Conservation (phyloP, 2,888 invertebrate genomes). For the Leptinotarsa tumamoca region DNA sequence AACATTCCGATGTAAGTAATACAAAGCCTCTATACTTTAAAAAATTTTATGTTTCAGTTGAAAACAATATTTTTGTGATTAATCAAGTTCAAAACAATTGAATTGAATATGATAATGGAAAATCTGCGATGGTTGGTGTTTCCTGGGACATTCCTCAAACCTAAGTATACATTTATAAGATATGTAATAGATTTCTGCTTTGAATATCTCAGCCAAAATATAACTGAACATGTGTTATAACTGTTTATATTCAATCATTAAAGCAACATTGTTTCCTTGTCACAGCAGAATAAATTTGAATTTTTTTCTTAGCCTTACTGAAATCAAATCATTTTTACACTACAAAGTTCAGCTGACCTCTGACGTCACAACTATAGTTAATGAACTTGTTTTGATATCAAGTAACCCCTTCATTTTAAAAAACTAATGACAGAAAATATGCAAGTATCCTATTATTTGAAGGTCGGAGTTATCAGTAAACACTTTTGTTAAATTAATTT, state of each 20-base stretch:
- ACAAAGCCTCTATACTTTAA: constrained; percentile 11
- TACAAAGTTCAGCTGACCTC: neutral
- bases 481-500: neutral
- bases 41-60: constrained; percentile 13
- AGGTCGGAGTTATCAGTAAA: neutral
- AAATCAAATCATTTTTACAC: neutral
- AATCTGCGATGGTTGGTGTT: constrained; percentile 10
- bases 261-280: neutral
- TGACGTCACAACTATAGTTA: constrained; percentile 1
- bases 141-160: neutral
- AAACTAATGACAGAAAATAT: neutral
- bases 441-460: constrained; percentile 14
- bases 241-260: constrained; percentile 16
- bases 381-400: neutral
- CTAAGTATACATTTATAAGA: constrained; percentile 9
- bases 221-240: neutral
- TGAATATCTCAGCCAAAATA: neutral
- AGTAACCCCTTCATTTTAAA: neutral
- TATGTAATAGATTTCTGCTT: constrained; percentile 7
- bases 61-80: neutral
- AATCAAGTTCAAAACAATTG: constrained; percentile 1
- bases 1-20: constrained; percentile 11
- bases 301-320: neutral
- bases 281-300: constrained; percentile 1
- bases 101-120: neutral